Conservation (phyloP, 2,888 invertebrate species). For the Liopterus haemorrhoidalis region DNA sequence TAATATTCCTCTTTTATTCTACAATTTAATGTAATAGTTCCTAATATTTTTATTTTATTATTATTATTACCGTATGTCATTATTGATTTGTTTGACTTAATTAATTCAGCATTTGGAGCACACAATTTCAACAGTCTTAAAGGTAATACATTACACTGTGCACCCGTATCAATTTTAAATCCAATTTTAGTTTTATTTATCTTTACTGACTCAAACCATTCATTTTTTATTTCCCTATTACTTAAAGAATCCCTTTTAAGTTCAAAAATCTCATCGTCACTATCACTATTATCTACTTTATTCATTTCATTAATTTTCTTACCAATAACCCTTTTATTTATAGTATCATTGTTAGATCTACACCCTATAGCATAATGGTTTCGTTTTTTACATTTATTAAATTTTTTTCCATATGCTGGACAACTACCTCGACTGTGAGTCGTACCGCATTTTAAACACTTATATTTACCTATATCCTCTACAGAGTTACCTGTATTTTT, state of each 20-base stretch:
- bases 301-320: background rate
- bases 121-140: slow-evolving; percentile 2
- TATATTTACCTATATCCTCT: slow-evolving; percentile 1
- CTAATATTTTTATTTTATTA: background rate
- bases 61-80: background rate
- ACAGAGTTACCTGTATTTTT: background rate
- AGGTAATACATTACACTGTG: slow-evolving; percentile 3
- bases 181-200: background rate
- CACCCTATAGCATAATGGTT: too few relatives aligned
- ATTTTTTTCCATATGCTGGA: too few relatives aligned
- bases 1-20: background rate
- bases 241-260: background rate
- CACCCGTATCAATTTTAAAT: slow-evolving; percentile 1
- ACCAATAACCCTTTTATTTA: too few relatives aligned
- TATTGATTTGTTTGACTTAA: too few relatives aligned
- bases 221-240: slow-evolving; percentile 1
- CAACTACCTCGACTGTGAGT: too few relatives aligned
- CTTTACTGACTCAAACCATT: background rate
- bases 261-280: background rate
- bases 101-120: background rate
- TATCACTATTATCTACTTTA: background rate
- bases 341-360: too few relatives aligned
- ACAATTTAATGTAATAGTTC: slow-evolving; percentile 1
- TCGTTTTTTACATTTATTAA: too few relatives aligned
- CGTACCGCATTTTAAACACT: background rate